A percentile compares a stretch with the other conserved stretches of the same genome.
Conservation (phyloP, 2,113 vertebrate genomes). For the Chelonoidis abingdonii region DNA sequence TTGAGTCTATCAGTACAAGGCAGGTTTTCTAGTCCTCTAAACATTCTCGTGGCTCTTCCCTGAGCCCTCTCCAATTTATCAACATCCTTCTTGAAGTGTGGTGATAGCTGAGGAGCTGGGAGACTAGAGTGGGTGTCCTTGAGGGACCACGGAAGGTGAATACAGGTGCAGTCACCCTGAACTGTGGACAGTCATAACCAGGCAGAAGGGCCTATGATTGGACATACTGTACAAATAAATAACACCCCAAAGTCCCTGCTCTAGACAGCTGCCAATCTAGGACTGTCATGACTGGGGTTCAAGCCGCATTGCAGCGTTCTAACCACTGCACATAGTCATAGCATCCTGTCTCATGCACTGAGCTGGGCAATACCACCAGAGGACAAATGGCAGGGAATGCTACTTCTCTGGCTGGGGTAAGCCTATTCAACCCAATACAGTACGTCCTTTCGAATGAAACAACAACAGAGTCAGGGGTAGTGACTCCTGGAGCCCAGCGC, state of each 20-base stretch:
- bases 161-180: no score
- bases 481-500: neutral
- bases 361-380: neutral
- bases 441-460: neutral
- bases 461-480: neutral
- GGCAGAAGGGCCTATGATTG: neutral
- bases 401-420: neutral
- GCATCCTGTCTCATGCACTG: neutral
- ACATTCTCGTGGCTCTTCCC: no score
- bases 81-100: no score
- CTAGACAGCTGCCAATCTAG: neutral
- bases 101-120: no score
- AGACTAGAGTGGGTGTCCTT: no score
- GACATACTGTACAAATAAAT: neutral
- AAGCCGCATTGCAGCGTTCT: neutral
- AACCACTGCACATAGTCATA: neutral
- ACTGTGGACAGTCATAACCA: no score
- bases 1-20: no score
- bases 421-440: neutral
- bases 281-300: neutral
- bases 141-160: no score
- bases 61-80: no score
- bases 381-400: neutral
- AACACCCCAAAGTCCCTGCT: no score
- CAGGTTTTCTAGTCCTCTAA: no score